Evolutionary conservation across 2,888 invertebrate genomes (phyloP).

Genomic region (Nemotelus nigrinus): DNA sequence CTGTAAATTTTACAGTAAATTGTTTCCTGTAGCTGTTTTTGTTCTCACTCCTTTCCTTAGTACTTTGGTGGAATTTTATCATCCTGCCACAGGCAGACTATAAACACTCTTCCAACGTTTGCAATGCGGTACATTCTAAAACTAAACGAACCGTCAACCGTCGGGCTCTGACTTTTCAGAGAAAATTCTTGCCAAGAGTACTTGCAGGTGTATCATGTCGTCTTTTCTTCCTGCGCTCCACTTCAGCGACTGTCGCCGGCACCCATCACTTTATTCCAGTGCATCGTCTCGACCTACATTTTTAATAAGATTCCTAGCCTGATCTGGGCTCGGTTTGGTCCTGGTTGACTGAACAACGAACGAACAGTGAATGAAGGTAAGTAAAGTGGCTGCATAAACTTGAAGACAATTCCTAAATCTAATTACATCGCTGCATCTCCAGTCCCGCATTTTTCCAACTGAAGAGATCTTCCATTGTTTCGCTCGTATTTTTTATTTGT

Average conservation of each 20-base stretch:
- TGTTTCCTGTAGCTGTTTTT: constrained; percentile 20
- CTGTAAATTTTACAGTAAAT: constrained; percentile 25
- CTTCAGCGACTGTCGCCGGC: no score
- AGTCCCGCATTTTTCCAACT: no score
- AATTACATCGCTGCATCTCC: constrained; percentile 33
- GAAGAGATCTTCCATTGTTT: no score
- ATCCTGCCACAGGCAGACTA: constrained; percentile 18
- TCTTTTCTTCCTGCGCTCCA: neutral
- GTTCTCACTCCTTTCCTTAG: neutral
- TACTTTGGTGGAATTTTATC: constrained; percentile 7
- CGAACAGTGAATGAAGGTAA: constrained; percentile 12
- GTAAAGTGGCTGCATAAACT: constrained; percentile 34
- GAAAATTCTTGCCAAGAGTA: constrained; percentile 8
- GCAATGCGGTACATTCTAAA: neutral
- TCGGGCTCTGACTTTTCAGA: neutral
- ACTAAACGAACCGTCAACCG: neutral
- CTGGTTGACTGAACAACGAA: constrained; percentile 3
- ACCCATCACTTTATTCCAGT: no score
- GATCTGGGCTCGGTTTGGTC: neutral
- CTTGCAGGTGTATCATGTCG: constrained; percentile 27
- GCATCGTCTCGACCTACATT: constrained; percentile 25
- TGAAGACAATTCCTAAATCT: constrained; percentile 30
- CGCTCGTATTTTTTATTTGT: no score
- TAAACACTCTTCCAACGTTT: neutral
- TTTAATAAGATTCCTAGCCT: constrained; percentile 25